These are phyloP conservation scores for Tachypleus tridentatus DNA, from an alignment of 1,140 invertebrate species.

Conservation along the genomic window DNA sequence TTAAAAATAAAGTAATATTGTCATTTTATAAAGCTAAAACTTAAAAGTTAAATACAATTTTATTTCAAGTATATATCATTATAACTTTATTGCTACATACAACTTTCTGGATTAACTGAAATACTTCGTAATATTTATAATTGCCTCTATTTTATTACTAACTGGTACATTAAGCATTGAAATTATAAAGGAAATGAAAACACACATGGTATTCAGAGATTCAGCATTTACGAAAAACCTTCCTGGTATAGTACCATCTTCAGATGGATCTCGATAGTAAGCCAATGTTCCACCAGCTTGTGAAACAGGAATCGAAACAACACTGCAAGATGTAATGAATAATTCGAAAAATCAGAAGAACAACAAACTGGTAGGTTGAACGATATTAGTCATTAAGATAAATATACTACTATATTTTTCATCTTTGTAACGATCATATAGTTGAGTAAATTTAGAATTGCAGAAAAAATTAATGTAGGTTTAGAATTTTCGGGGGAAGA, in stretches of 20 bases:
- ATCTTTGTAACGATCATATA: no score
- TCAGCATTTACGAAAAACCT: conserved; percentile 10
- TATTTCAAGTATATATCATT: not conserved
- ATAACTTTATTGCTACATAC: no score
- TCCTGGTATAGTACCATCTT: conserved; percentile 9
- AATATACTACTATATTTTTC: no score
- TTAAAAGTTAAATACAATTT: not conserved
- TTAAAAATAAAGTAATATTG: not conserved
- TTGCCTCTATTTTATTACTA: not conserved
- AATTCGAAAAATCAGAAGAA: not conserved
- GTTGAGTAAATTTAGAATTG: no score
- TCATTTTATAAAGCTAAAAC: not conserved
- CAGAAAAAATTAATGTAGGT: no score
- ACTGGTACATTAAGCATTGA: not conserved
- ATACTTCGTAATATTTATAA: no score
- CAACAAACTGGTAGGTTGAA: no score
- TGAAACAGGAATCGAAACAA: conserved; percentile 19
- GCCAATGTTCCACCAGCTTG: conserved; percentile 11
- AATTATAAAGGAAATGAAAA: no score
- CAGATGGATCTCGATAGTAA: conserved; percentile 7
- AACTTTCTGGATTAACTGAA: no score
- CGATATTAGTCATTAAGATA: no score
- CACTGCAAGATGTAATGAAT: conserved; percentile 11
- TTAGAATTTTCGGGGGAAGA: no score
- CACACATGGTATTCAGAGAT: conserved; percentile 1